Base-by-base conservation (phyloP, 2,113 vertebrate genomes). In the Chrysemys picta region DNA sequence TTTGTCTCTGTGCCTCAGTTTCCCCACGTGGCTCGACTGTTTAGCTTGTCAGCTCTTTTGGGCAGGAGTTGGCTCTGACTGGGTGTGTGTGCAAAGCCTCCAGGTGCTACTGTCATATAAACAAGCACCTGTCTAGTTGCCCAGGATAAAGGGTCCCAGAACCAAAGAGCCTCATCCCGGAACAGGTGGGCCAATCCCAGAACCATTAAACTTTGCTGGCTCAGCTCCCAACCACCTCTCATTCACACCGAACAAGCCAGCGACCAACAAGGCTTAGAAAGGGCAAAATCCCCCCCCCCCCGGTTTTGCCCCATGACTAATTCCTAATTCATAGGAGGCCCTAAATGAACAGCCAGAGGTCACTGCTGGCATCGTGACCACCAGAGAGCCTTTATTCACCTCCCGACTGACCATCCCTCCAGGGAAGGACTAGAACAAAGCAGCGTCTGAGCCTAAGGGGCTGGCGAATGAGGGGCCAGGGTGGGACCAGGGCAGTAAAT, bases 331-430 rank as follows among this genome's bases (percentile, higher is more conserved):
- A 27, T 45, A 45, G 69, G 81, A 84, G 82, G 42, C 72, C 16
- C 10, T 6, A 57, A n/a, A 75, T 27, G 45, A n/a, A 17, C 38
- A 45, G 42, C 19, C 22, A 38, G 72, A 56, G 45, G 35, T 54
- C 50, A 7, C 38, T n/a, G n/a, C 38, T 4, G 2, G 38, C 24
- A 12, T 3, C 59, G 3, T 0, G 3, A 80, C 59, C 45, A 50
- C 6, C 42, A 24, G 5, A n/a, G 31, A 80, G 65, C 35, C 84
- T 80, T 52, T 56, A 14, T 81, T 72, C 17, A 16, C 79, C 62
- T 54, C 13, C 29, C 4, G 14, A 2, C 42, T 0, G 0, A 84
- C 79, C n/a, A 11, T 4, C 45, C 0, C 0, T 4, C 22, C 25
- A 19, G 38, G 85, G 53, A 56, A 27, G n/a, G 42, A 8, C 2